These are phyloP conservation scores for Apteryx mantelli DNA, from an alignment of 2,113 vertebrate genomes.

Conservation along the genomic window DNA sequence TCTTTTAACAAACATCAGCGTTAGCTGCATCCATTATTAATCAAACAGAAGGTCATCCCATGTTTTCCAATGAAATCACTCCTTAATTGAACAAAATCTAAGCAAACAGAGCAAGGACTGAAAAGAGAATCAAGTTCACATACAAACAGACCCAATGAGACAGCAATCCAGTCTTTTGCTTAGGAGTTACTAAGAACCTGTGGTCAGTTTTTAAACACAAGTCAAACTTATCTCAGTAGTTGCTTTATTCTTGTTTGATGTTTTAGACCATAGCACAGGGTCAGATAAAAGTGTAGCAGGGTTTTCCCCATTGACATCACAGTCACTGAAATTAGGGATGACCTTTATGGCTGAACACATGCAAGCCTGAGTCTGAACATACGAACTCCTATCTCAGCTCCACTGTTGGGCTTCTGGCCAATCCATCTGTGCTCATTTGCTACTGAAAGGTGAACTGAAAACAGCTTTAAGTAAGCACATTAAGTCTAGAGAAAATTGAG, in stretches of 20 bases:
- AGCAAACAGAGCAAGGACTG: not conserved
- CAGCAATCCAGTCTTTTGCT: not conserved
- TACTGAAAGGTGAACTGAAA: conserved; percentile 36
- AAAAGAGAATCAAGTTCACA: not conserved
- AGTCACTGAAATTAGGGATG: not conserved
- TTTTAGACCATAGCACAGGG: not conserved
- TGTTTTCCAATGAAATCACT: not conserved
- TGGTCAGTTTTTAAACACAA: not conserved
- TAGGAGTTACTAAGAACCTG: not conserved
- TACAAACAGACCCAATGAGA: not conserved
- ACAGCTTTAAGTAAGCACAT: not conserved
- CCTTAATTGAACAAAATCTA: not conserved
- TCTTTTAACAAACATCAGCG: not conserved
- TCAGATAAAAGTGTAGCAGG: conserved; percentile 21
- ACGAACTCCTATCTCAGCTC: not conserved
- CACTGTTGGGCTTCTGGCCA: not conserved
- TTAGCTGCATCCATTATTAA: not conserved
- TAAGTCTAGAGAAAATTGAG: not conserved
- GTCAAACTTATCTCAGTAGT: not conserved
- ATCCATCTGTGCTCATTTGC: not conserved
- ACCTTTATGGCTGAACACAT: conserved; percentile 47
- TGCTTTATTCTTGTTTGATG: not conserved
- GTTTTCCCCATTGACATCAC: conserved; percentile 59
- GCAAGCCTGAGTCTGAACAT: not conserved
- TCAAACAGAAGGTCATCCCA: not conserved